Evolutionary conservation across 2,113 vertebrate species (phyloP).

Genomic region (Blennius ocellaris): DNA sequence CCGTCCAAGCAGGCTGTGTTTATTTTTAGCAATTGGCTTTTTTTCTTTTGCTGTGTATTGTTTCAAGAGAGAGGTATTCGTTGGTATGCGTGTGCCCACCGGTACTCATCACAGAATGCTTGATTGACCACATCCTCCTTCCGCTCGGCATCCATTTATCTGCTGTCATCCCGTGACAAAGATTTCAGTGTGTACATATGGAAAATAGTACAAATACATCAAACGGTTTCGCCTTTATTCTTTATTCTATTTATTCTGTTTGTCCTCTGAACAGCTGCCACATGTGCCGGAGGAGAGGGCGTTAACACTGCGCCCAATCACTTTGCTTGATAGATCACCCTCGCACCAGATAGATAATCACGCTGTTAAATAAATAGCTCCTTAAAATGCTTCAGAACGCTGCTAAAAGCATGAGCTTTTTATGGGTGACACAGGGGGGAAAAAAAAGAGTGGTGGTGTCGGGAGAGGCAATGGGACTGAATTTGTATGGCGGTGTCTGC

Average conservation of each 20-base stretch:
- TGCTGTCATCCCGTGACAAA: constrained; percentile 22
- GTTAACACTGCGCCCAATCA: constrained; percentile 51
- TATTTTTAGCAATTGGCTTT: constrained; percentile 22
- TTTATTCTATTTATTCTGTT: constrained; percentile 1
- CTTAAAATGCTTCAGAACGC: constrained; percentile 64
- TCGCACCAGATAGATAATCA: constrained; percentile 64
- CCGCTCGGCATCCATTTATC: constrained; percentile 29
- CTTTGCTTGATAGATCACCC: constrained; percentile 49
- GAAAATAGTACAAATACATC: constrained; percentile 39
- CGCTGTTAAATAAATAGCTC: constrained; percentile 69
- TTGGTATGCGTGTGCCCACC: constrained; percentile 22
- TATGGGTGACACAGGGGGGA: constrained; percentile 51
- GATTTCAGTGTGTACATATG: constrained; percentile 23
- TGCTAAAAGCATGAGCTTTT: constrained; percentile 62
- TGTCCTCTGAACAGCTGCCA: constrained; percentile 60
- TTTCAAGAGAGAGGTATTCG: constrained; percentile 19
- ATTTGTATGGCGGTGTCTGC: constrained; percentile 50
- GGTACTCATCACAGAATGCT: constrained; percentile 25
- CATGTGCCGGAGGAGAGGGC: constrained; percentile 54
- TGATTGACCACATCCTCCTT: constrained; percentile 50
- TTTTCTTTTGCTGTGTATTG: background rate
- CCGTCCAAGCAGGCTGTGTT: background rate
- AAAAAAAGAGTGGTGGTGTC: constrained; percentile 29
- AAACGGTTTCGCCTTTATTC: constrained; percentile 5
- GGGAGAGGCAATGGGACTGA: constrained; percentile 22